Evolutionary conservation across 1,140 invertebrate species (phyloP).

Genomic region (Meloidogyne exigua): DNA sequence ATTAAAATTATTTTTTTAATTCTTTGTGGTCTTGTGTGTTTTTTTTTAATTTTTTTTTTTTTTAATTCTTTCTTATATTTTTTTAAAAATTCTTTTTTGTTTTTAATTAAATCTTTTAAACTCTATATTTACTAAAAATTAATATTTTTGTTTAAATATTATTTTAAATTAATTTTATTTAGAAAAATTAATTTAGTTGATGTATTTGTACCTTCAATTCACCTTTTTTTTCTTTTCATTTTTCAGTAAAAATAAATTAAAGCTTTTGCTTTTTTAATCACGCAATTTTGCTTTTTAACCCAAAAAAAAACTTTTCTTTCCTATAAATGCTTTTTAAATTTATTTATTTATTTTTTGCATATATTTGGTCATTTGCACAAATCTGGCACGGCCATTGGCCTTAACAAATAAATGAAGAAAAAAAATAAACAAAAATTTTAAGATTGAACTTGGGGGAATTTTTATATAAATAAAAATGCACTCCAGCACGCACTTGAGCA

Average conservation of each 20-base stretch:
- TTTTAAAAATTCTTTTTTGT: neutral
- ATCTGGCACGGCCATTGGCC: constrained; percentile 1
- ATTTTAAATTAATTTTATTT: neutral
- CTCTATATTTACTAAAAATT: too few relatives aligned
- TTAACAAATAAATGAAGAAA: neutral
- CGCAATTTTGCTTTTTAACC: neutral
- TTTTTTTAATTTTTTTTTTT: constrained; percentile 4
- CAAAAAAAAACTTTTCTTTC: neutral
- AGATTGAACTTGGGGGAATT: neutral
- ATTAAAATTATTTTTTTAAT: too few relatives aligned
- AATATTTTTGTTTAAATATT: neutral
- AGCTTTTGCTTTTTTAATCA: neutral
- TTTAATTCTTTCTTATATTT: neutral
- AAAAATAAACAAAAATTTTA: constrained; percentile 1
- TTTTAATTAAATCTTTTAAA: too few relatives aligned
- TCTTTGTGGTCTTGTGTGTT: too few relatives aligned
- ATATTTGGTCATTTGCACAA: neutral
- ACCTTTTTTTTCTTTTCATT: neutral
- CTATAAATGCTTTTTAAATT: neutral
- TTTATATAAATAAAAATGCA: constrained; percentile 1
- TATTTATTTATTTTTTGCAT: neutral
- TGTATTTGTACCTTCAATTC: neutral
- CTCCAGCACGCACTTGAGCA: constrained; percentile 3
- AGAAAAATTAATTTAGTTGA: neutral
- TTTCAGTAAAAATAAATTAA: neutral